These are phyloP conservation scores for Trimorus sp. DNA, from an alignment of 2,888 invertebrate species.

Conservation along the genomic window DNA sequence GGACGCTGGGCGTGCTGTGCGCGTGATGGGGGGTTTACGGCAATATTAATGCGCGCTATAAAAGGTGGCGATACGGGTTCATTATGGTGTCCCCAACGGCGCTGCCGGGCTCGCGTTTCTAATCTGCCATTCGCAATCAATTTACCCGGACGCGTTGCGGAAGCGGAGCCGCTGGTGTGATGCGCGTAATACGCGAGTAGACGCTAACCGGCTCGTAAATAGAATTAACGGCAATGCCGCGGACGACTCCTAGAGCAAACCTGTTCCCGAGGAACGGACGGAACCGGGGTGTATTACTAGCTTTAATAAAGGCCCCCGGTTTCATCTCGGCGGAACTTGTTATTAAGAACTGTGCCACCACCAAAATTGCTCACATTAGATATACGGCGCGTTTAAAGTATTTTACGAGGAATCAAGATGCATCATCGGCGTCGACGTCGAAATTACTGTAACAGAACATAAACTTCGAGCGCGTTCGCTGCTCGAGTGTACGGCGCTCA, in stretches of 20 bases:
- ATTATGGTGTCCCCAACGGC: slow-evolving; percentile 59
- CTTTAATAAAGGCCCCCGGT: slow-evolving; percentile 41
- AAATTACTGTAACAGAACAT: slow-evolving; percentile 25
- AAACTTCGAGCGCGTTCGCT: too few relatives aligned
- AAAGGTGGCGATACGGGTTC: slow-evolving; percentile 58
- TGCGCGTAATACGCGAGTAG: slow-evolving; percentile 70
- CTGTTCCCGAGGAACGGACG: slow-evolving; percentile 72
- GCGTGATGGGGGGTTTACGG: slow-evolving; percentile 57
- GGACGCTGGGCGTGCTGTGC: too few relatives aligned
- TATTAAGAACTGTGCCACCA: slow-evolving; percentile 42
- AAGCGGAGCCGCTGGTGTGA: slow-evolving; percentile 32
- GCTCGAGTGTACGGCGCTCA: too few relatives aligned
- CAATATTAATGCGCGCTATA: slow-evolving; percentile 56
- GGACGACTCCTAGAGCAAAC: slow-evolving; percentile 75
- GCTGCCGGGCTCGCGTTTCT: slow-evolving; percentile 48
- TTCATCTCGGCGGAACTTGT: slow-evolving; percentile 28
- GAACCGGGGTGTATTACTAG: slow-evolving; percentile 35
- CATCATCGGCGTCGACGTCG: slow-evolving; percentile 29
- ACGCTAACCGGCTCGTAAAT: slow-evolving; percentile 73
- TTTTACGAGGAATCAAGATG: slow-evolving; percentile 43
- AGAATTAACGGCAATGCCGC: slow-evolving; percentile 72
- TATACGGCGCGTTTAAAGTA: slow-evolving; percentile 38
- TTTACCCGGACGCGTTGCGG: slow-evolving; percentile 39
- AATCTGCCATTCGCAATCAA: slow-evolving; percentile 57
- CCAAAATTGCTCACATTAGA: slow-evolving; percentile 36